These are phyloP conservation scores for Xyrauchen texanus DNA, from an alignment of 2,113 vertebrate genomes.

Conservation along the genomic window DNA sequence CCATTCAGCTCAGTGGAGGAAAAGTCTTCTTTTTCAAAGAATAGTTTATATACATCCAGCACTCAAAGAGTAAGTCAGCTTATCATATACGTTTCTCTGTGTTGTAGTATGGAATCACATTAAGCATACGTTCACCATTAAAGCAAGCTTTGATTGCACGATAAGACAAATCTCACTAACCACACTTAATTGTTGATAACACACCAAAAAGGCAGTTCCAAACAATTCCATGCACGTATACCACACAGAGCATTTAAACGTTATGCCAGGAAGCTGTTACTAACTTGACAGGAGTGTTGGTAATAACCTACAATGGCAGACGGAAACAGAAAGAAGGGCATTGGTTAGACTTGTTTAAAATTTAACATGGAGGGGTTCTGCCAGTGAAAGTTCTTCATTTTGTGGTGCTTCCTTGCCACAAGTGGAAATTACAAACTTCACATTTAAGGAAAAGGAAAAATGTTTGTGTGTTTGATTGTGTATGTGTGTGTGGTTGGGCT, in stretches of 20 bases:
- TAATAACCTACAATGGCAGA: constrained; percentile 79
- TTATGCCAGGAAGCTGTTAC: constrained; percentile 72
- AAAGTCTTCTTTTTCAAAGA: background rate
- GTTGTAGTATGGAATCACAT: background rate
- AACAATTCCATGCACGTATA: constrained; percentile 53
- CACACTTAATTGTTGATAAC: constrained; percentile 34
- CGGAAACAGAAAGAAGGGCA: constrained; percentile 63
- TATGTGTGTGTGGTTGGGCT: background rate
- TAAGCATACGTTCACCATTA: constrained; percentile 13
- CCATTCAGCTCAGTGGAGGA: too few species aligned
- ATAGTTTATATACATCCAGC: background rate
- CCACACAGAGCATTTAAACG: constrained; percentile 49
- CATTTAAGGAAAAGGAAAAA: background rate
- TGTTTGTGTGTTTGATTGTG: background rate
- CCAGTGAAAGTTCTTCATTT: background rate
- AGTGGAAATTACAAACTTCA: background rate
- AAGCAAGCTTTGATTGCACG: constrained; percentile 9
- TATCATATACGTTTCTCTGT: background rate
- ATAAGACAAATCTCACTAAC: constrained; percentile 24
- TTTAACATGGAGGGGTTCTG: background rate
- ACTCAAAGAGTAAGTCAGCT: background rate
- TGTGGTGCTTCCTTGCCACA: background rate
- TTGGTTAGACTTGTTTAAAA: constrained; percentile 26
- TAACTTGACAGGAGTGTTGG: constrained; percentile 88
- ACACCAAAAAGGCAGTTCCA: constrained; percentile 36